A percentile compares a stretch with the other conserved stretches of the same genome.
Evolutionary conservation across 2,888 invertebrate species (phyloP).

Genomic region (Sarcophaga caerulescens): DNA sequence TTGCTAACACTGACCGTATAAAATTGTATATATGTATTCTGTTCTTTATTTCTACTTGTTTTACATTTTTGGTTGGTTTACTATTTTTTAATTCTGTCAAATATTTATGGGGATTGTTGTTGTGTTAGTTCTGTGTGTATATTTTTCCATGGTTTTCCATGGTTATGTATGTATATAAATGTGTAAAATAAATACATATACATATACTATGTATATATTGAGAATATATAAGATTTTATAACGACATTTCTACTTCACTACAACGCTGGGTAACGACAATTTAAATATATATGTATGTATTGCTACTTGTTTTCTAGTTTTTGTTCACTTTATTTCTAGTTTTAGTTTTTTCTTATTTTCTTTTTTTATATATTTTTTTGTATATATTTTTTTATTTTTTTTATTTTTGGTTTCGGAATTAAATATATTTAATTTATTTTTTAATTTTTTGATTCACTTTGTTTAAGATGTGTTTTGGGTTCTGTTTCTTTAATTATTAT

Average conservation of each 20-base stretch:
- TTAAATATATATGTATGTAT: conserved; percentile 64
- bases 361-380: conserved; percentile 11
- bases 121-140: background rate
- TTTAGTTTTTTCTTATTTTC: background rate
- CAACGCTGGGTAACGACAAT: conserved; percentile 69
- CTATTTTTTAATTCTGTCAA: conserved; percentile 27
- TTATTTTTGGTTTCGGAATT: background rate
- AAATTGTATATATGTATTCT: background rate
- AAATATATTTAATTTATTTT: background rate
- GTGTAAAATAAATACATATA: conserved; percentile 15
- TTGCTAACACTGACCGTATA: conserved; percentile 12
- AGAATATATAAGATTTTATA: conserved; percentile 57
- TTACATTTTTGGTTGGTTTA: background rate
- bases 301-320: conserved; percentile 67
- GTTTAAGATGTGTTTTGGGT: conserved; percentile 62
- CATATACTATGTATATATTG: conserved; percentile 44
- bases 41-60: background rate
- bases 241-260: conserved; percentile 68
- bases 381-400: conserved; percentile 24
- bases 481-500: conserved; percentile 49
- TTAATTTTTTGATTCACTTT: conserved; percentile 32
- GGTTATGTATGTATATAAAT: conserved; percentile 25
- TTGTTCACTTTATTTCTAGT: background rate
- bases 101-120: conserved; percentile 2
- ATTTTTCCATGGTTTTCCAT: conserved; percentile 1